Evolutionary conservation across 2,113 vertebrate genomes (phyloP).

Genomic region (Chlamydotis undulata): DNA sequence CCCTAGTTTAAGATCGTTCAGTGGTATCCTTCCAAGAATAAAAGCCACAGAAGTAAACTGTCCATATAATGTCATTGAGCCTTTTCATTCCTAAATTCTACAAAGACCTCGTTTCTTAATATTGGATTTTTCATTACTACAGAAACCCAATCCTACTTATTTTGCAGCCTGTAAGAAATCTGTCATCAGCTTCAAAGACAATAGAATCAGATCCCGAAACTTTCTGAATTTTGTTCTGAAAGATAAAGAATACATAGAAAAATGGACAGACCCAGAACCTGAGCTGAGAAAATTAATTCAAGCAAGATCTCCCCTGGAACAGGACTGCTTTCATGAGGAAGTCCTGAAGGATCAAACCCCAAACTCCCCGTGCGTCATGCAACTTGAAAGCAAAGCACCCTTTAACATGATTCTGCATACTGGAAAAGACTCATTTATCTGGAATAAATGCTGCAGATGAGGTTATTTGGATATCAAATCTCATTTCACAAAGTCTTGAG

Average conservation of each 20-base stretch:
- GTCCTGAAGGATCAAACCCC: not conserved
- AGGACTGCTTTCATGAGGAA: not conserved
- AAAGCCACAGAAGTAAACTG: not conserved
- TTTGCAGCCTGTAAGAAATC: not conserved
- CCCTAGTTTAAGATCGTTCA: not conserved
- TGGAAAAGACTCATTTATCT: not conserved
- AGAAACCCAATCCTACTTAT: slow-evolving; percentile 19
- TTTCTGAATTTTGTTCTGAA: not conserved
- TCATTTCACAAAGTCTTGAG: slow-evolving; percentile 13
- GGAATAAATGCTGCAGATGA: not conserved
- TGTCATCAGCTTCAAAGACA: slow-evolving; percentile 11
- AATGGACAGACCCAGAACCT: not conserved
- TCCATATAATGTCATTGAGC: not conserved
- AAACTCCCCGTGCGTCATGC: not conserved
- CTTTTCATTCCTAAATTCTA: not conserved
- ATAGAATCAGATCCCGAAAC: not conserved
- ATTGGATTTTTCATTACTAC: not conserved
- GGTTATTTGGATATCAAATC: slow-evolving; percentile 6
- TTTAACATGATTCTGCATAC: not conserved
- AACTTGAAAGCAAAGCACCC: not conserved
- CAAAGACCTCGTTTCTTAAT: not conserved
- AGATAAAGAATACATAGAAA: not conserved
- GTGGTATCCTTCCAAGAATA: not conserved
- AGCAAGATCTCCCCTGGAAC: not conserved
- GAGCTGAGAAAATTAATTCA: not conserved